Percentiles rank a stretch among this genome's conserved stretches.
Conservation (phyloP, 2,888 invertebrate species). For the Zelleria hepariella region DNA sequence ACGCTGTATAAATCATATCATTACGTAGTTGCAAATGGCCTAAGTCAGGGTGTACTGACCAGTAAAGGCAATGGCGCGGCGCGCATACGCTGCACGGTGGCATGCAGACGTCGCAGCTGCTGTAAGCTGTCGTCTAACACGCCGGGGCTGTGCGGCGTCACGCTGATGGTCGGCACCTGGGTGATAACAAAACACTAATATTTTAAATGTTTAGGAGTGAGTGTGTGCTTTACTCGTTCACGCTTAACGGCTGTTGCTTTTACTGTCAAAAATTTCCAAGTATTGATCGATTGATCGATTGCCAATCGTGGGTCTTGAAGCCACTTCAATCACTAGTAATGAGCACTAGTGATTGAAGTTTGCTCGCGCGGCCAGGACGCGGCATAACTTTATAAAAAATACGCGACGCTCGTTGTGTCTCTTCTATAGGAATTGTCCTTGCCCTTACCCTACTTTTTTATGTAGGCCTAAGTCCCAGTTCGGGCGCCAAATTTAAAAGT, state of each 20-base stretch:
- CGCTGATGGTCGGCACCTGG: constrained; percentile 86
- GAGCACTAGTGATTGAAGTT: background rate
- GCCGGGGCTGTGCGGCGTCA: constrained; percentile 90
- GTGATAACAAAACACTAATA: background rate
- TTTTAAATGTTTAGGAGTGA: background rate
- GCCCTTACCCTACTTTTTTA: no score
- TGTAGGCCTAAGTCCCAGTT: background rate
- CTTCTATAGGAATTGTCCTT: no score
- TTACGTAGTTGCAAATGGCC: constrained; percentile 52
- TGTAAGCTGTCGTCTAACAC: constrained; percentile 81
- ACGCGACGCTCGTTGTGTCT: no score
- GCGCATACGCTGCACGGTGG: constrained; percentile 83
- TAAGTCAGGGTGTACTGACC: constrained; percentile 27
- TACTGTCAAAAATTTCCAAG: background rate
- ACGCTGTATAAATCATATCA: no score
- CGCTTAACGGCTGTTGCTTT: background rate
- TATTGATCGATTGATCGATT: background rate
- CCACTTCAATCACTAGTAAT: background rate
- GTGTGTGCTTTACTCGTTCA: background rate
- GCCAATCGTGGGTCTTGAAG: background rate
- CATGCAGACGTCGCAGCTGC: constrained; percentile 81
- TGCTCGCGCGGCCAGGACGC: background rate
- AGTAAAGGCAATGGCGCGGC: constrained; percentile 69
- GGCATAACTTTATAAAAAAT: no score
- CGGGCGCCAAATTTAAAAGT: background rate